Base-by-base conservation (phyloP, 2,113 vertebrate genomes). In the Sylvietta virens region DNA sequence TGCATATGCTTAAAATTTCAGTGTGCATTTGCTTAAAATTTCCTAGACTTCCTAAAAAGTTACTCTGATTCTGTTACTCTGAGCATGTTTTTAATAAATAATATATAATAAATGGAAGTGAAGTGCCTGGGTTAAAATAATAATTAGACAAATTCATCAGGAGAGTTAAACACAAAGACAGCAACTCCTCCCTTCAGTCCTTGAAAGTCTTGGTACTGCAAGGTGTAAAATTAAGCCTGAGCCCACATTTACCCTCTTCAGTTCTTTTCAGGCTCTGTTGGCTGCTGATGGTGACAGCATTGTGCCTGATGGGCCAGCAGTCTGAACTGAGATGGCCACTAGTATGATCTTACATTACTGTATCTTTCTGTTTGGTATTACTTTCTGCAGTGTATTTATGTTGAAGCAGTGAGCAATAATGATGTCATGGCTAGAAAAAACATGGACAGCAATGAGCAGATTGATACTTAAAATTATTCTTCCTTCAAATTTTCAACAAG, bases 321-420 rank as follows among this genome's bases (percentile, higher is more conserved):
- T 64, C 35, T 84, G 24, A 89, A 65, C 7, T 37, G 42, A 71
- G 81, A 74, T 70, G 6, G 13, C 5, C 39, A 54, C 57, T 62
- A 0, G 0, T 77, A 40, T 31, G 20, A 22, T 45, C 23, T 70
- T 62, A n/a, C 15, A n/a, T 17, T 81, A 33, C 6, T 8, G 30
- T 21, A 44, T 39, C 33, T 73, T 69, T 24, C 12, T 84, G 18
- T 48, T 81, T 53, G 14, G 7, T 57, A 72, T 45, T 60, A 39
- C 26, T 72, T 94, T 91, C 62, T 30, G 3, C 13, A 23, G 28
- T 22, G 21, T 65, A 23, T 66, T 89, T 73, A 28, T 54, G 28
- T 48, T 50, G n/a, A 82, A 80, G 9, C 37, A 80, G 22, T 56
- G 31, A 56, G 10, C 37, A 82, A 45, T 48, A 79, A 85, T 7